Evolutionary conservation across 2,113 vertebrate species (phyloP).

Genomic region (Cephalopterus ornatus): DNA sequence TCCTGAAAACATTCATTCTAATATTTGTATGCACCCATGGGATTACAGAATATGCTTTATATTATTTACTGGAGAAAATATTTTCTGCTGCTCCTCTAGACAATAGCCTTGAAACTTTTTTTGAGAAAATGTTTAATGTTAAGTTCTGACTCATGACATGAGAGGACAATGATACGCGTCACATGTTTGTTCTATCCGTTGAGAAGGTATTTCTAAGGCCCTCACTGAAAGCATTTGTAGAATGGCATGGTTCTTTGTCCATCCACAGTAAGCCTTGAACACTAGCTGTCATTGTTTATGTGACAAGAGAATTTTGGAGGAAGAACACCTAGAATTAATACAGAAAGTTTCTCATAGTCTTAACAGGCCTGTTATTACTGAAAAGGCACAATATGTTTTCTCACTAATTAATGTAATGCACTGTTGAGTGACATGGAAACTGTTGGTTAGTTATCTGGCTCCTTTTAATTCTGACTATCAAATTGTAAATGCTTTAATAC

Average conservation of each 20-base stretch:
- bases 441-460: neutral
- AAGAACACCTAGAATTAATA: neutral
- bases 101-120: neutral
- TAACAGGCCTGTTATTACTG: neutral
- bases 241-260: neutral
- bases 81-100: neutral
- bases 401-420: neutral
- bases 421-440: neutral
- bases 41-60: neutral
- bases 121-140: neutral
- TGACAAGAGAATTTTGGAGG: neutral
- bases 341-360: neutral
- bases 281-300: neutral
- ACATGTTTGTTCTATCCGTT: neutral
- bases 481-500: neutral
- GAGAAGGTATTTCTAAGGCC: neutral
- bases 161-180: neutral
- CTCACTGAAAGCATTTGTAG: neutral
- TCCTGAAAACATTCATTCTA: neutral
- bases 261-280: neutral
- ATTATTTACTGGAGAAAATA: neutral
- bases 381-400: neutral
- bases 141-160: neutral
- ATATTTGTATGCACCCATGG: neutral
- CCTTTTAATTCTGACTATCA: neutral